These are phyloP conservation scores for Hyppa rectilinea DNA, from an alignment of 2,888 invertebrate species.

Conservation along the genomic window DNA sequence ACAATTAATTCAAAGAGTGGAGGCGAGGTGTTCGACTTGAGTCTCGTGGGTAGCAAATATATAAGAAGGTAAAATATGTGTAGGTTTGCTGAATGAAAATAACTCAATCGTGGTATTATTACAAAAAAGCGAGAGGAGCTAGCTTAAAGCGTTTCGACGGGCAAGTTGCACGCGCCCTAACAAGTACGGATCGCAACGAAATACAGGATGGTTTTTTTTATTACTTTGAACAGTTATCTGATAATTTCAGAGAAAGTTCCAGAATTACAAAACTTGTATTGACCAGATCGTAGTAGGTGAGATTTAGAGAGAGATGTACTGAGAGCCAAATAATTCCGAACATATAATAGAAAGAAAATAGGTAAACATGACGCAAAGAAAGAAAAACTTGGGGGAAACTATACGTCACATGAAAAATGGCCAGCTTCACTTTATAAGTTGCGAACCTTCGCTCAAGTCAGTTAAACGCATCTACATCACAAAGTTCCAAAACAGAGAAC, in stretches of 20 bases:
- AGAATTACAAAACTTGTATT: not conserved
- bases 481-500: not conserved
- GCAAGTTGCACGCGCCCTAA: not conserved
- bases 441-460: not conserved
- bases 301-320: not conserved
- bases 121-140: not conserved
- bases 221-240: not conserved
- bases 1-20: not conserved
- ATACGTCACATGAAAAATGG: too few species aligned
- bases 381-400: too few species aligned
- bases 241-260: not conserved
- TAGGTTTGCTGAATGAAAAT: not conserved
- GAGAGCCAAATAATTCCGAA: not conserved
- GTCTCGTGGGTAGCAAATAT: not conserved
- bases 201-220: not conserved
- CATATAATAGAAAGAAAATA: too few species aligned
- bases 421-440: not conserved
- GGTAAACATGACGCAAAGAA: too few species aligned
- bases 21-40: not conserved
- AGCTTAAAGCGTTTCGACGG: not conserved
- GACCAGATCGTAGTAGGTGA: not conserved
- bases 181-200: not conserved
- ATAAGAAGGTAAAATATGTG: not conserved
- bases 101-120: not conserved
- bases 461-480: not conserved